phyloP scores from a whole-genome alignment of 2,888 invertebrate species.

The Drosophila mayaguana region DNA sequence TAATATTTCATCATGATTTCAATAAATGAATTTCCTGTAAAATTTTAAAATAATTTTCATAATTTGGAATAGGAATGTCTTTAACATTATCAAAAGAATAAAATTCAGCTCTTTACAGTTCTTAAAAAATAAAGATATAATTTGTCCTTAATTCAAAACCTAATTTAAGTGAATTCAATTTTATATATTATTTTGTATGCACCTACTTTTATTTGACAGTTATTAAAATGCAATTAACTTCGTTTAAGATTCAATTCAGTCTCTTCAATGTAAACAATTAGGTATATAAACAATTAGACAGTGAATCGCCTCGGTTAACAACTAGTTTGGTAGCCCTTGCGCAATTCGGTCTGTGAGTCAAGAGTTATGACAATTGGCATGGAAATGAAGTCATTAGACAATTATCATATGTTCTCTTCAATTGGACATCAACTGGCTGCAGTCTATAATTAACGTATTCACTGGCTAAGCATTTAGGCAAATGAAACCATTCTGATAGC shows the following conservation, averaged over 20 bases:
- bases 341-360: neutral
- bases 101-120: too few relatives aligned
- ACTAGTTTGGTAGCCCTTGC: neutral
- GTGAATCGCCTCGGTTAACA: neutral
- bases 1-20: too few relatives aligned
- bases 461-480: conserved; percentile 4
- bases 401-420: conserved; percentile 3
- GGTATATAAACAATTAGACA: too few relatives aligned
- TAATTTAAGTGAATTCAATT: too few relatives aligned
- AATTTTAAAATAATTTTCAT: too few relatives aligned
- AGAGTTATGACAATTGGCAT: conserved; percentile 4
- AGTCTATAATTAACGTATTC: conserved; percentile 21
- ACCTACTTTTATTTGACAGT: too few relatives aligned
- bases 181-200: too few relatives aligned
- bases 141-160: too few relatives aligned
- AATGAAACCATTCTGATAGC: conserved; percentile 21
- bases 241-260: neutral
- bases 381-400: conserved; percentile 17
- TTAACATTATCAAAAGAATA: neutral
- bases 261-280: neutral
- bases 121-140: too few relatives aligned
- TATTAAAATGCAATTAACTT: neutral
- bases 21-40: too few relatives aligned
- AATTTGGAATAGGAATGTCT: neutral
- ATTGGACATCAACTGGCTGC: neutral